These are phyloP conservation scores for Charina bottae DNA, from an alignment of 2,113 vertebrate genomes.

Conservation along the genomic window DNA sequence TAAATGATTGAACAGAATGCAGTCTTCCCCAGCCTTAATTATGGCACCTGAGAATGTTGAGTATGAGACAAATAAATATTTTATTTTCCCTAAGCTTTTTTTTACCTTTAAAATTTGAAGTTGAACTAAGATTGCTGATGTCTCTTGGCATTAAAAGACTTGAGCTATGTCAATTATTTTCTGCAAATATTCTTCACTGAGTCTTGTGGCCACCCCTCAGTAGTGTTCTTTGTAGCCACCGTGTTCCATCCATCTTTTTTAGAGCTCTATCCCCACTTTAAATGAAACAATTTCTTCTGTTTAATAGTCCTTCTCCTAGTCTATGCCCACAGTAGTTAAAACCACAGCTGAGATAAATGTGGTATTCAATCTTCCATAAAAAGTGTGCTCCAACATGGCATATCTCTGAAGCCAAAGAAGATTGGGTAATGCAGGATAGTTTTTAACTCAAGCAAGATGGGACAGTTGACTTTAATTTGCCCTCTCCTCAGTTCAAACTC, in stretches of 20 bases:
- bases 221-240: background rate
- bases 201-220: background rate
- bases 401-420: background rate
- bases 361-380: background rate
- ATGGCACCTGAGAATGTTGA: constrained; percentile 9
- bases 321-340: background rate
- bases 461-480: background rate
- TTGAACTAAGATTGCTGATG: background rate
- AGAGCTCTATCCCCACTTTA: background rate
- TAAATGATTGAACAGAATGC: background rate
- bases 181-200: background rate
- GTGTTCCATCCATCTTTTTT: background rate
- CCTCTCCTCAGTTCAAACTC: background rate
- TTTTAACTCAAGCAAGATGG: background rate
- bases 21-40: constrained; percentile 9
- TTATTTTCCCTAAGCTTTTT: background rate
- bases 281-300: background rate
- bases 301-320: background rate
- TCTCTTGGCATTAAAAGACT: background rate
- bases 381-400: background rate
- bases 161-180: background rate
- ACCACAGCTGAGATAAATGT: background rate
- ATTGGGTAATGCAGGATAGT: background rate
- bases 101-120: background rate
- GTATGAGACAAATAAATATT: constrained; percentile 28